A percentile compares a stretch with the other conserved stretches of the same genome.
Evolutionary conservation across 2,797 vertebrate genomes (phyloP).

Genomic region (Epinephelus awoara): DNA sequence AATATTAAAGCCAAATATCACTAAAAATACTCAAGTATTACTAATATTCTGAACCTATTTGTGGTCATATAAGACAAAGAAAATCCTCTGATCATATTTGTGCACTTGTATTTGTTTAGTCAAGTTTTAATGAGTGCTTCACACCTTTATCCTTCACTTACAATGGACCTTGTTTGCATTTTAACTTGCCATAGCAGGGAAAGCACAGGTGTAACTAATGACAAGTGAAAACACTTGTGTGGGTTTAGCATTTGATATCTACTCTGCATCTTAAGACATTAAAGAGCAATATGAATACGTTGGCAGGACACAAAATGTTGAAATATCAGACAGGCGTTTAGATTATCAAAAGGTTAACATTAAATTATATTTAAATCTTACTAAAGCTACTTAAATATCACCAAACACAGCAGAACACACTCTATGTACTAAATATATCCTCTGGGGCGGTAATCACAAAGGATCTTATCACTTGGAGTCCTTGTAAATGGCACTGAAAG

Average conservation of each 20-base stretch:
- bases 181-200: too few relatives aligned
- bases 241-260: neutral
- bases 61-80: too few relatives aligned
- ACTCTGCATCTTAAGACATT: neutral
- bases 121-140: too few relatives aligned
- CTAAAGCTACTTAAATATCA: neutral
- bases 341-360: neutral
- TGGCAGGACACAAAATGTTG: neutral
- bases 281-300: neutral
- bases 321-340: neutral
- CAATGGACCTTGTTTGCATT: too few relatives aligned
- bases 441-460: neutral
- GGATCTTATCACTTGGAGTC: neutral
- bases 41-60: too few relatives aligned
- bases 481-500: neutral
- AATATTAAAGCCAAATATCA: too few relatives aligned
- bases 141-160: too few relatives aligned
- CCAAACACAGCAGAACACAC: neutral
- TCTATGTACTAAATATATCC: neutral
- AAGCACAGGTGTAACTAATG: too few relatives aligned
- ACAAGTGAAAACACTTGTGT: neutral
- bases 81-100: too few relatives aligned
- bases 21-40: too few relatives aligned
- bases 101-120: too few relatives aligned
- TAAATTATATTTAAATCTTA: neutral